phyloP scores from a whole-genome alignment of 2,888 invertebrate species.

The Caenorhabditis sp. region DNA sequence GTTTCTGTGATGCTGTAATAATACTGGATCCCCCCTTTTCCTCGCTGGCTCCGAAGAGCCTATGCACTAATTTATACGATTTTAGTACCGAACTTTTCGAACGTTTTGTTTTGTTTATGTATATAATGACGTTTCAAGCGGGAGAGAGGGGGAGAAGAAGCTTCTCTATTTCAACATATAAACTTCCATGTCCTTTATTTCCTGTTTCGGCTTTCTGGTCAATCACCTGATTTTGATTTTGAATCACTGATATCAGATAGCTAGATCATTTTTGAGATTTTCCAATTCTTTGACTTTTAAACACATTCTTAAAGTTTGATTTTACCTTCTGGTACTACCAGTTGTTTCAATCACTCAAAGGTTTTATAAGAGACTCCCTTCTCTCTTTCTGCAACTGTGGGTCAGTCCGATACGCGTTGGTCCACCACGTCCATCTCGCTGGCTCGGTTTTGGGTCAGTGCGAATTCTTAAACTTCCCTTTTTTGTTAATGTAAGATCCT shows the following conservation, averaged over 20 bases:
- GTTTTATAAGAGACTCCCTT: too few relatives aligned
- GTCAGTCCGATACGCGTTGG: too few relatives aligned
- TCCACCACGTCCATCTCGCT: too few relatives aligned
- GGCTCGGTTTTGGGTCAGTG: too few relatives aligned
- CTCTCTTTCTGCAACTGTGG: too few relatives aligned
- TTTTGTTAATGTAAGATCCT: too few relatives aligned
- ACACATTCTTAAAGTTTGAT: background rate
- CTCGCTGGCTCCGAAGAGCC: conserved; percentile 1
- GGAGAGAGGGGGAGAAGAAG: background rate
- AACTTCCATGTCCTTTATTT: conserved; percentile 24
- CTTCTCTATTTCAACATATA: conserved; percentile 46
- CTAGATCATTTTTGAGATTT: background rate
- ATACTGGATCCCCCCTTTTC: conserved; percentile 40
- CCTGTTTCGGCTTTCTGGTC: conserved; percentile 25
- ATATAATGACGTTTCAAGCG: background rate
- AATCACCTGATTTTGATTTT: conserved; percentile 34
- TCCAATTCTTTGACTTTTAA: background rate
- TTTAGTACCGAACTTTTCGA: conserved; percentile 27
- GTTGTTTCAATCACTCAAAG: too few relatives aligned
- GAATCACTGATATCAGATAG: conserved; percentile 7
- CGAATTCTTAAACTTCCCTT: background rate
- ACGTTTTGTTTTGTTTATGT: conserved; percentile 2
- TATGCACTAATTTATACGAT: conserved; percentile 54
- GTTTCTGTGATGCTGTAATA: conserved; percentile 55
- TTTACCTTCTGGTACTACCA: too few relatives aligned